These are phyloP conservation scores for Heliconius charithonia DNA, from an alignment of 2,888 invertebrate genomes.

Conservation along the genomic window DNA sequence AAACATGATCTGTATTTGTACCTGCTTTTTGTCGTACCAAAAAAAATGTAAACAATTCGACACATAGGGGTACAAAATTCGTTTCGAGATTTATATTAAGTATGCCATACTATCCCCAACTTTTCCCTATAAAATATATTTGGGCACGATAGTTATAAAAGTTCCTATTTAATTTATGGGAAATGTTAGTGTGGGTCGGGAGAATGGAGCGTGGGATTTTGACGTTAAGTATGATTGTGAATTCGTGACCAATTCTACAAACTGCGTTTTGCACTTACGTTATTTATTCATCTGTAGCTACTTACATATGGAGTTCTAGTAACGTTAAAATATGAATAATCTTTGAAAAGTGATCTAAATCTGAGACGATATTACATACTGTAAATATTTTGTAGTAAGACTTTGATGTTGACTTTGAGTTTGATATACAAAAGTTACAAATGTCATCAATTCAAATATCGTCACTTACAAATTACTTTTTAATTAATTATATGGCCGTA, in stretches of 20 bases:
- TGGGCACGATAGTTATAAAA: conserved; percentile 24
- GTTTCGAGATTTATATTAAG: conserved; percentile 29
- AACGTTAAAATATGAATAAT: neutral
- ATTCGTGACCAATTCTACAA: conserved; percentile 33
- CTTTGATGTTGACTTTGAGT: too few species aligned
- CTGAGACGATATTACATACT: too few species aligned
- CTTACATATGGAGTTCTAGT: neutral
- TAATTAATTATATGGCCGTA: neutral
- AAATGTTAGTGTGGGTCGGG: conserved; percentile 27
- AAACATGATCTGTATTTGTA: conserved; percentile 61
- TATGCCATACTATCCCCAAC: conserved; percentile 14
- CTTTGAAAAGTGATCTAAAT: too few species aligned
- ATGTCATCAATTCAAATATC: too few species aligned
- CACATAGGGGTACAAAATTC: conserved; percentile 53
- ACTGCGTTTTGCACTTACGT: conserved; percentile 32
- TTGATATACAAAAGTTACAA: too few species aligned
- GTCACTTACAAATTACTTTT: neutral
- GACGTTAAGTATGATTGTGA: conserved; percentile 38
- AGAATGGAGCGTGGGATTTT: conserved; percentile 34
- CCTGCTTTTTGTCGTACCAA: conserved; percentile 60
- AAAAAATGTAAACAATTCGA: conserved; percentile 79
- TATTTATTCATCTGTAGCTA: neutral
- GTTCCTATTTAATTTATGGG: conserved; percentile 35
- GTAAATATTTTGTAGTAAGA: too few species aligned
- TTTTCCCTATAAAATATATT: conserved; percentile 23